These are phyloP conservation scores for Vannuccia rotundouncinata DNA, from an alignment of 2,888 invertebrate genomes.

Conservation along the genomic window DNA sequence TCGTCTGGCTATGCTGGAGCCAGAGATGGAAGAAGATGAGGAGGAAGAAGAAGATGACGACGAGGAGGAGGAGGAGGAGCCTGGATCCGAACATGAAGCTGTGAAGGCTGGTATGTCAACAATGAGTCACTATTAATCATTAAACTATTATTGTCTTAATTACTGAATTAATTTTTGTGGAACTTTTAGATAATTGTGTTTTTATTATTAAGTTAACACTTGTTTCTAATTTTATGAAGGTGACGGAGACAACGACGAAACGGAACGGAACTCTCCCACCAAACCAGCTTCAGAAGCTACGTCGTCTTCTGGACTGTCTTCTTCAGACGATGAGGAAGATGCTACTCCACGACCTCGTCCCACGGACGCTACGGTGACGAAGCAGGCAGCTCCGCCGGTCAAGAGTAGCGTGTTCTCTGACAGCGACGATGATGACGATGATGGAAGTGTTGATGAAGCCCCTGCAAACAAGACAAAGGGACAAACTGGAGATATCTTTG, in stretches of 20 bases:
- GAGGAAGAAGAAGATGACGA: constrained; percentile 59
- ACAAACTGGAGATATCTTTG: not conserved
- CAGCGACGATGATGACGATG: not conserved
- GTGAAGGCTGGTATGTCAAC: not conserved
- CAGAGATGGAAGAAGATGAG: constrained; percentile 67
- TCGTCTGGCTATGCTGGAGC: constrained; percentile 78
- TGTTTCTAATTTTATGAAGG: not conserved
- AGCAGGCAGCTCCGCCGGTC: too few species aligned
- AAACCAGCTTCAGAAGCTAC: not conserved
- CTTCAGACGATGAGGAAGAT: not conserved
- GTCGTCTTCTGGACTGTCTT: not conserved
- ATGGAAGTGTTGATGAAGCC: not conserved
- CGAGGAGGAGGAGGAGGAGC: constrained; percentile 56
- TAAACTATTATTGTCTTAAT: too few species aligned
- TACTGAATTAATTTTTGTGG: too few species aligned
- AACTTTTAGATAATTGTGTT: not conserved
- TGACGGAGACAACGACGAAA: not conserved
- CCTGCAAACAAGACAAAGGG: not conserved
- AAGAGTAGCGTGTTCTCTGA: not conserved
- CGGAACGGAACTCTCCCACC: not conserved
- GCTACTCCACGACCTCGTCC: not conserved
- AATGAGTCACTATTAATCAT: not conserved
- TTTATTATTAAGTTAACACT: not conserved
- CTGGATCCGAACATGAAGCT: too few species aligned
- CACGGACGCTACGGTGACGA: not conserved